Conservation (phyloP, 37 sponge, comb jelly and placozoan species). For the Mnemiopsis leidyi region DNA sequence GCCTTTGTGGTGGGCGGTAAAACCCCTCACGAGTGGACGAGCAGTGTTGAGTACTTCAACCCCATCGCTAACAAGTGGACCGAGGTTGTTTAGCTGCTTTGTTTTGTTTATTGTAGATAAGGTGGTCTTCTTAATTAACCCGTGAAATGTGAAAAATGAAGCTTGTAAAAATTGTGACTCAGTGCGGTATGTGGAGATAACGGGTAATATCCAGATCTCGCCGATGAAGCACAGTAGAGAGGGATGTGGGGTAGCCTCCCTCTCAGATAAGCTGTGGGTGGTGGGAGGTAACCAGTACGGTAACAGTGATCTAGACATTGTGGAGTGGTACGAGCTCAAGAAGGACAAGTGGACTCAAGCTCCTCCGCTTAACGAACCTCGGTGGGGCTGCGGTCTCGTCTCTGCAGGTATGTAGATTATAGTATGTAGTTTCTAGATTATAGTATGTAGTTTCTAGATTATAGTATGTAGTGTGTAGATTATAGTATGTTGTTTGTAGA, state of each 20-base stretch:
- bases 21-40: conserved; percentile 54
- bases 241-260: conserved; percentile 55
- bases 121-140: background rate
- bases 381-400: conserved; percentile 49
- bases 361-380: background rate
- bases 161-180: no score
- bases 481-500: no score
- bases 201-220: conserved; percentile 36
- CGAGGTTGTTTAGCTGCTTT: no score
- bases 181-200: no score
- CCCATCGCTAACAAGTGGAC: conserved; percentile 66
- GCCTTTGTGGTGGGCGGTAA: conserved; percentile 52
- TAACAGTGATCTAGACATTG: conserved; percentile 32
- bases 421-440: no score
- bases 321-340: conserved; percentile 47
- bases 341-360: conserved; percentile 57
- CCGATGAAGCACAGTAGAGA: conserved; percentile 61
- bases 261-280: conserved; percentile 21
- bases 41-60: conserved; percentile 64
- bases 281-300: conserved; percentile 60
- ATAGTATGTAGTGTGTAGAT: no score
- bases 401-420: conserved; percentile 6
- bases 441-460: no score
- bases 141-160: no score
- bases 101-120: no score